A percentile compares a stretch with the other conserved stretches of the same genome.
phyloP scores from a whole-genome alignment of 92 coral and sea anemone species.

The Palythoa caribaeorum region DNA sequence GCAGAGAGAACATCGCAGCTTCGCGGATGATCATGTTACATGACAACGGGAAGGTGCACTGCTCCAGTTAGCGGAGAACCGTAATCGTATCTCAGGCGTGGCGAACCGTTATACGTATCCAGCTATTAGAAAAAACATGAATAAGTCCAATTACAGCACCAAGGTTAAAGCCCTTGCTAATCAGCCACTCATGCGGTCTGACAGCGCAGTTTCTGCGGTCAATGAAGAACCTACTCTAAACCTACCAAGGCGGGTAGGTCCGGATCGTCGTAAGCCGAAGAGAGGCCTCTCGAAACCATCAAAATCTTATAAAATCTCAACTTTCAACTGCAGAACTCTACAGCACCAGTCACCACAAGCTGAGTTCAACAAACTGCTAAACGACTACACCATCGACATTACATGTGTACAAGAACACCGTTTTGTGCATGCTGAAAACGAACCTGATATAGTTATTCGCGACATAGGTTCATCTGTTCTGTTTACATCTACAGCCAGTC shows the following conservation, averaged over 20 bases:
- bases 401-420: constrained; percentile 38
- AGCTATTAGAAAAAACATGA: neutral
- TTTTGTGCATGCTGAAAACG: constrained; percentile 28
- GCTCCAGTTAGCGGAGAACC: too few relatives aligned
- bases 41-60: too few relatives aligned
- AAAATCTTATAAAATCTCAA: neutral
- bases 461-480: constrained; percentile 21
- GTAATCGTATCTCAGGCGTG: neutral
- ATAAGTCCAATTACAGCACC: too few relatives aligned
- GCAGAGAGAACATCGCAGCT: too few relatives aligned
- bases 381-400: constrained; percentile 26
- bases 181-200: neutral
- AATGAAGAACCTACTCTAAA: neutral
- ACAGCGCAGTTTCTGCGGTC: neutral
- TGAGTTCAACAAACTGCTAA: constrained; percentile 27
- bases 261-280: constrained; percentile 8
- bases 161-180: neutral
- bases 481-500: constrained; percentile 32
- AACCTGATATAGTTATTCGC: constrained; percentile 34
- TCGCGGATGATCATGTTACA: too few relatives aligned
- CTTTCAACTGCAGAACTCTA: neutral
- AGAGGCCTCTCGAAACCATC: constrained; percentile 7
- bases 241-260: constrained; percentile 2
- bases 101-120: neutral
- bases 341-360: constrained; percentile 31